Conservation (phyloP, 1,140 invertebrate species). For the Agrypnia vestita region DNA sequence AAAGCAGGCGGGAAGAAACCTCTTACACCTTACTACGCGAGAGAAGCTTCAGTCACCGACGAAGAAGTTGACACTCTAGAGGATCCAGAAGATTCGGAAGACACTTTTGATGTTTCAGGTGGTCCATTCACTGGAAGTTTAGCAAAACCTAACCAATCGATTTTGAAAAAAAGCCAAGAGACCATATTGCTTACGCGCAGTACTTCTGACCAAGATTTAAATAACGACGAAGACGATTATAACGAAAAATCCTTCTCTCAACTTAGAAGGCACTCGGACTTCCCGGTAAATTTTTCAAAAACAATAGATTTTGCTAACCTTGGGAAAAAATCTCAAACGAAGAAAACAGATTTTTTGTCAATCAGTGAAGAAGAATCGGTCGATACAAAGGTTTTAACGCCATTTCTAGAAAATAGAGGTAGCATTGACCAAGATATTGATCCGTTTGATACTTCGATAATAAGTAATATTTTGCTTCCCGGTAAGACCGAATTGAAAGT, state of each 20-base stretch:
- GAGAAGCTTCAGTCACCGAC: constrained; percentile 75
- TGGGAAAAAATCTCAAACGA: constrained; percentile 62
- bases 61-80: constrained; percentile 71
- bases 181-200: constrained; percentile 64
- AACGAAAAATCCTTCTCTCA: constrained; percentile 65
- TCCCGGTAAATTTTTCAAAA: constrained; percentile 63
- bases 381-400: constrained; percentile 76
- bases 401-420: constrained; percentile 66
- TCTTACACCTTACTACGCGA: constrained; percentile 84
- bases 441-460: constrained; percentile 89
- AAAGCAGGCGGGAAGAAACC: constrained; percentile 70
- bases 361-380: constrained; percentile 75
- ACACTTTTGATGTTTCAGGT: constrained; percentile 72
- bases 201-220: constrained; percentile 77
- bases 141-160: constrained; percentile 46
- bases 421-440: constrained; percentile 74
- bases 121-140: constrained; percentile 65
- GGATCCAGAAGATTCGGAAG: constrained; percentile 44
- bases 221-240: constrained; percentile 67
- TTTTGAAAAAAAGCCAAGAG: constrained; percentile 53
- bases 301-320: constrained; percentile 45
- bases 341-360: constrained; percentile 74
- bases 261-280: constrained; percentile 69
- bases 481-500: constrained; percentile 83
- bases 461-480: constrained; percentile 77